Evolutionary conservation across 2,888 invertebrate species (phyloP).

Genomic region (Torymus texanus): DNA sequence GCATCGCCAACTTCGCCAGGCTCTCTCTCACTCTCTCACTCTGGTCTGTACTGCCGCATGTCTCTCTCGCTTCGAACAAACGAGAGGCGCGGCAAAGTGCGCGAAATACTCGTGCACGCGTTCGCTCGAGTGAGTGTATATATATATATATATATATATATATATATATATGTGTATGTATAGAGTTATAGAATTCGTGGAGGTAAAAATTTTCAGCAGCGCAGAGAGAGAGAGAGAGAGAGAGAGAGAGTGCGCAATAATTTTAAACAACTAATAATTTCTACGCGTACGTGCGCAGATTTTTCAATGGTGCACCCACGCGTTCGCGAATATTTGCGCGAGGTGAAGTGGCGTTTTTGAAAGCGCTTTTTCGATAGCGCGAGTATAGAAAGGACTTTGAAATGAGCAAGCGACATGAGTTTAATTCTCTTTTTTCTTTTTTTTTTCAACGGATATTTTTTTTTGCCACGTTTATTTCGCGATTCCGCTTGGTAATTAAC

Average conservation of each 20-base stretch:
- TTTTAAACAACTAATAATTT: conserved; percentile 9
- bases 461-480: no score
- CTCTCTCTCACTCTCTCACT: not conserved
- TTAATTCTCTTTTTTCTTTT: no score
- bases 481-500: no score
- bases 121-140: no score
- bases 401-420: no score
- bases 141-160: not conserved
- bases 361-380: no score
- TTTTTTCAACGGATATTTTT: no score
- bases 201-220: not conserved
- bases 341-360: no score
- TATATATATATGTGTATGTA: not conserved
- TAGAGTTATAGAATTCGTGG: not conserved
- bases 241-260: not conserved
- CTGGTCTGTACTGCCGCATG: not conserved
- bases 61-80: conserved; percentile 22
- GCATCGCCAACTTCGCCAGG: conserved; percentile 54
- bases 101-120: no score
- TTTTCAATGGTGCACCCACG: not conserved
- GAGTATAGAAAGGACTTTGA: no score
- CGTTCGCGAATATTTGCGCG: not conserved
- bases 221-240: no score
- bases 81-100: not conserved
- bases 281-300: not conserved